These are phyloP conservation scores for Mergus octosetaceus DNA, from an alignment of 2,797 vertebrate species.

Conservation along the genomic window DNA sequence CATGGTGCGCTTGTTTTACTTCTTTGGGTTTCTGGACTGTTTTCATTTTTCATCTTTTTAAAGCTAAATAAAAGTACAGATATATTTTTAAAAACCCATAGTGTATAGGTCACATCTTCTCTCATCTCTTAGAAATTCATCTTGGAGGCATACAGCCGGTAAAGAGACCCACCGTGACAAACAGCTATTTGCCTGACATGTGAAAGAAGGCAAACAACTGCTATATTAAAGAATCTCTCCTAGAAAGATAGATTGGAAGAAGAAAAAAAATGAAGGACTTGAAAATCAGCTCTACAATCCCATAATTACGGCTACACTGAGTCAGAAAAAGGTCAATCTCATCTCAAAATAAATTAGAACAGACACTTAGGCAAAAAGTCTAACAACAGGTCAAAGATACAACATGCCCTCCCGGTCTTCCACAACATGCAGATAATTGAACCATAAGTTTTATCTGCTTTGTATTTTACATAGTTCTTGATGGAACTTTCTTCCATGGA, in stretches of 20 bases:
- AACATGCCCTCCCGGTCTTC: background rate
- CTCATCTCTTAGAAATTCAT: background rate
- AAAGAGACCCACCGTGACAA: background rate
- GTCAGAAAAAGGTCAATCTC: background rate
- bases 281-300: background rate
- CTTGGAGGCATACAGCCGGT: background rate
- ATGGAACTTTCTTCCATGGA: background rate
- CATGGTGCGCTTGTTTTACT: slow-evolving; percentile 81
- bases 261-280: too few species aligned
- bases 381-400: background rate
- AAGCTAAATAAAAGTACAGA: slow-evolving; percentile 75
- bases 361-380: background rate
- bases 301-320: background rate
- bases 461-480: background rate
- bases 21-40: slow-evolving; percentile 80
- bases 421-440: background rate
- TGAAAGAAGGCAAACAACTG: background rate
- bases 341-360: background rate
- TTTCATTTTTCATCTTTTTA: slow-evolving; percentile 83
- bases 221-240: background rate
- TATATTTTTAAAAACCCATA: background rate
- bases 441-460: background rate
- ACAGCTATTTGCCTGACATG: background rate
- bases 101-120: background rate
- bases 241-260: background rate